These are phyloP conservation scores for Epizoanthus illoricatus DNA, from an alignment of 92 coral and sea anemone genomes.

Conservation along the genomic window DNA sequence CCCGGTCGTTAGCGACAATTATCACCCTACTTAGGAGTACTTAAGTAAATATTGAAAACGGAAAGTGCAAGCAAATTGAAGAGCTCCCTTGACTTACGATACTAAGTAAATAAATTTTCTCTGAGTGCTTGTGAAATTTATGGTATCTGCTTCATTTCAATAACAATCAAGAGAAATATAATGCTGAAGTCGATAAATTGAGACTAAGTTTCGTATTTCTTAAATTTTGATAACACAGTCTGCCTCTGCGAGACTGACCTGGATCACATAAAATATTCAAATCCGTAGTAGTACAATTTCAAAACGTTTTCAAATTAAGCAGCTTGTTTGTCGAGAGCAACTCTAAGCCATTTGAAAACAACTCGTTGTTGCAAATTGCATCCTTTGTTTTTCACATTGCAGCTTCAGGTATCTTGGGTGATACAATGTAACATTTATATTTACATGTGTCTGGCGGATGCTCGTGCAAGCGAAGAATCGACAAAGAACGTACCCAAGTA, in stretches of 20 bases:
- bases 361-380: not conserved
- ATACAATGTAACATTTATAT: not conserved
- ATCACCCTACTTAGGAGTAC: not conserved
- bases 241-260: too few species aligned
- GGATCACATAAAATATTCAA: too few species aligned
- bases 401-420: not conserved
- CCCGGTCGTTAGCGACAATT: constrained; percentile 14
- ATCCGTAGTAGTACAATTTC: not conserved
- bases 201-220: too few species aligned
- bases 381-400: not conserved
- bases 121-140: not conserved
- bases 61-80: constrained; percentile 3
- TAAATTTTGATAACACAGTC: too few species aligned
- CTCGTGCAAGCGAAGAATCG: not conserved
- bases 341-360: not conserved
- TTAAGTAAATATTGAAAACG: constrained; percentile 9
- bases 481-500: too few species aligned
- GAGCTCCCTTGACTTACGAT: not conserved
- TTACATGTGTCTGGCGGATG: not conserved
- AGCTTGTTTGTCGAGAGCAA: not conserved
- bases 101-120: constrained; percentile 7
- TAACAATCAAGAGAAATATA: too few species aligned
- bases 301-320: not conserved
- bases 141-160: not conserved
- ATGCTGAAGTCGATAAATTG: too few species aligned